Evolutionary conservation across 2,113 vertebrate genomes (phyloP).

Genomic region (Caretta caretta): DNA sequence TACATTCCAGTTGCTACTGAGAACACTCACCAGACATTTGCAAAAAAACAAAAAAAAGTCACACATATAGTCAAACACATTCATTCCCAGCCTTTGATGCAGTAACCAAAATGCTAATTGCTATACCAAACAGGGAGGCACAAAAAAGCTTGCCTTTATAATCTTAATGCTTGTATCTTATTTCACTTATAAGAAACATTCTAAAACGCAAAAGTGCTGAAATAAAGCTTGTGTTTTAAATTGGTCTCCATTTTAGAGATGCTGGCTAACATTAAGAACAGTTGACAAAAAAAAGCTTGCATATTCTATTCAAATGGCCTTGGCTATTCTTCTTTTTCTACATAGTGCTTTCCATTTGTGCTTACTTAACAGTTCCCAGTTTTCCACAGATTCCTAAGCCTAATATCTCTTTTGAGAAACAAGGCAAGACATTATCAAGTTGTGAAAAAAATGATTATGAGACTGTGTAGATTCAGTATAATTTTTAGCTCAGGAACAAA

Average conservation of each 20-base stretch:
- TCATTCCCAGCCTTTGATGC: not conserved
- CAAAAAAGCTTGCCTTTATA: not conserved
- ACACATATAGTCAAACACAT: not conserved
- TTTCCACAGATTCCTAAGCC: not conserved
- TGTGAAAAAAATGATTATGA: fast-evolving
- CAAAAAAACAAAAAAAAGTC: not conserved
- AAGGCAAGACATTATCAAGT: not conserved
- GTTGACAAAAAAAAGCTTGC: not conserved
- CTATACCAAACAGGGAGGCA: not conserved
- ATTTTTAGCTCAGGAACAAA: not conserved
- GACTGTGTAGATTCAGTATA: not conserved
- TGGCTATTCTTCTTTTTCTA: not conserved
- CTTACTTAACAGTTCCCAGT: not conserved
- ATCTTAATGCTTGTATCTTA: not conserved
- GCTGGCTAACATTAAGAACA: not conserved
- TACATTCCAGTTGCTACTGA: not conserved
- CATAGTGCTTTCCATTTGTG: not conserved
- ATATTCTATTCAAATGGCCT: not conserved
- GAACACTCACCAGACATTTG: not conserved
- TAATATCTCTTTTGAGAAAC: not conserved
- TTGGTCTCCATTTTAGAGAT: not conserved
- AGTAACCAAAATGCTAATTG: not conserved
- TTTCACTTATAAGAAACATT: not conserved
- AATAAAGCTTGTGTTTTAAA: not conserved
- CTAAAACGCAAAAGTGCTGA: not conserved